Evolutionary conservation across 2,113 vertebrate species (phyloP).

Genomic region (Aspidoscelis tigris): DNA sequence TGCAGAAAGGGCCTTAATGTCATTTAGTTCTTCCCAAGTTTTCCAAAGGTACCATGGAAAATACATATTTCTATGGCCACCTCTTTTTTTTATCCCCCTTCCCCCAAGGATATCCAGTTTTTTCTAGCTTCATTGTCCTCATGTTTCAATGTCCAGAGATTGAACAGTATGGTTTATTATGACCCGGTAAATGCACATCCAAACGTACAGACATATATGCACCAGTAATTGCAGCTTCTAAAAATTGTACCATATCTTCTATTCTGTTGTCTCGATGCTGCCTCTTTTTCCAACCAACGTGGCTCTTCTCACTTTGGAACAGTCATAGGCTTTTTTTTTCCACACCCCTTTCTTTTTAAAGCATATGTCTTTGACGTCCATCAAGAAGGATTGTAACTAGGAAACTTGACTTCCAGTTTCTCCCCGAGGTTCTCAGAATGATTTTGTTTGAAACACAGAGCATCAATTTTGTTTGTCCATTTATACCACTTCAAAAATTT

Average conservation of each 20-base stretch:
- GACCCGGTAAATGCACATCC: constrained; percentile 4
- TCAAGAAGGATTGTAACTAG: not conserved
- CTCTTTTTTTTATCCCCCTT: not conserved
- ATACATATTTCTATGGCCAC: not conserved
- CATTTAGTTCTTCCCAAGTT: not conserved
- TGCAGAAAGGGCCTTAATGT: not conserved
- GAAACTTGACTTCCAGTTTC: constrained; percentile 11
- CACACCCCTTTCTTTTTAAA: not conserved
- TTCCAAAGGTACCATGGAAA: not conserved
- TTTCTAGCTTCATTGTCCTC: not conserved
- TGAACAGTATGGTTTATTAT: constrained; percentile 28
- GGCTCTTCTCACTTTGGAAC: constrained; percentile 68
- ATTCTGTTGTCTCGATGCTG: constrained; percentile 62
- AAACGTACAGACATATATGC: constrained; percentile 36
- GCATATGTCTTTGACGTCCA: not conserved
- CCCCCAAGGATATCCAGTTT: not conserved
- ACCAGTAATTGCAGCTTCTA: constrained; percentile 69
- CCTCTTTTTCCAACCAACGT: constrained; percentile 75
- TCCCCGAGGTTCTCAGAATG: not conserved
- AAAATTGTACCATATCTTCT: constrained; percentile 66
- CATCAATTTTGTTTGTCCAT: not conserved
- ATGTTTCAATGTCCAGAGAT: constrained; percentile 10
- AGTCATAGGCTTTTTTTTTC: constrained; percentile 44
- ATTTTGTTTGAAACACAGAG: not conserved
- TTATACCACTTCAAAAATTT: not conserved